These are phyloP conservation scores for Peromyscus polionotus DNA, from an alignment of 2,113 vertebrate genomes.

Conservation along the genomic window DNA sequence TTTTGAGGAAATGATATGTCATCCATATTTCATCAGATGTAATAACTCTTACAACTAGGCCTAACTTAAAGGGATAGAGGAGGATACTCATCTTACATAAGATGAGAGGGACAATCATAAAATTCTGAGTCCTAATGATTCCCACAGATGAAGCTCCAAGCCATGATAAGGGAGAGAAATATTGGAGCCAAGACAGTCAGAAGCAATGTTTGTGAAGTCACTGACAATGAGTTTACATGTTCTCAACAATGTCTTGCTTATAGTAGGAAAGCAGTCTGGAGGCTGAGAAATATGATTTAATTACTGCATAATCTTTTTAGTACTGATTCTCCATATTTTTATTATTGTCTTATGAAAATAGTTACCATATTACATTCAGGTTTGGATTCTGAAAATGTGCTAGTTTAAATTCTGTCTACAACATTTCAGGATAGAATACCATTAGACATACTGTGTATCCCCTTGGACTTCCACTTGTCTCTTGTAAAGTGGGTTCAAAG, in stretches of 20 bases:
- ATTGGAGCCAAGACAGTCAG: background rate
- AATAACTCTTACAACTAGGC: background rate
- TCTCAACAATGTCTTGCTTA: background rate
- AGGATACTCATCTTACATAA: background rate
- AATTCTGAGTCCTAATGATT: background rate
- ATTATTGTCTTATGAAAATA: background rate
- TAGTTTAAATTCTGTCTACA: conserved; percentile 38
- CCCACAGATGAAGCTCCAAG: background rate
- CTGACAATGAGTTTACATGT: background rate
- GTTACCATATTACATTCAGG: background rate
- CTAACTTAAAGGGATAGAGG: background rate
- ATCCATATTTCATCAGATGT: background rate
- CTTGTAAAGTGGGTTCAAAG: background rate
- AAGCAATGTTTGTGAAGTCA: background rate
- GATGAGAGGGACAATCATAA: background rate
- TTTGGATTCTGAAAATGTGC: background rate
- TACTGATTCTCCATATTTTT: background rate
- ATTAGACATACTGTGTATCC: background rate
- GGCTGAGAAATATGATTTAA: conserved; percentile 33
- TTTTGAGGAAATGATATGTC: background rate
- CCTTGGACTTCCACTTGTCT: background rate
- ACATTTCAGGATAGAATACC: background rate
- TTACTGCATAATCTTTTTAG: background rate
- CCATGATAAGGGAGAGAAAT: background rate
- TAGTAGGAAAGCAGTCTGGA: background rate